These are phyloP conservation scores for Aramus guarauna DNA, from an alignment of 2,113 vertebrate species.

Conservation along the genomic window DNA sequence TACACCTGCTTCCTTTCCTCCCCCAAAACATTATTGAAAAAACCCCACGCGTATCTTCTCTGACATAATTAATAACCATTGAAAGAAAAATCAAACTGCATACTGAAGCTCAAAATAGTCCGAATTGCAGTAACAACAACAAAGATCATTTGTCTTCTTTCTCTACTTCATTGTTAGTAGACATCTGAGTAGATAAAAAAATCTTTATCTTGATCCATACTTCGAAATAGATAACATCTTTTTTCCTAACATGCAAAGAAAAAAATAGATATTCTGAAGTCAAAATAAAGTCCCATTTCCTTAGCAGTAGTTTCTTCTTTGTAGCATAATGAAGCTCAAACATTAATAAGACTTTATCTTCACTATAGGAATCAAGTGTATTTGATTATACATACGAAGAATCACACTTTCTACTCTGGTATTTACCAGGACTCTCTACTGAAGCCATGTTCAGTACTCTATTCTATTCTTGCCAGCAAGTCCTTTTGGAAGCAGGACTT, in stretches of 20 bases:
- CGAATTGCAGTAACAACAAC: not conserved
- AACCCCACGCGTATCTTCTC: not conserved
- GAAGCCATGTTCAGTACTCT: not conserved
- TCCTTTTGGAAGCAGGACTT: not conserved
- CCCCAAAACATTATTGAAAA: not conserved
- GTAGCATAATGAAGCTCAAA: not conserved
- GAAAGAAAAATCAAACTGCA: not conserved
- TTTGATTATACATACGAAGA: not conserved
- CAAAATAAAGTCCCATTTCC: not conserved
- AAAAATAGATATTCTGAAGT: not conserved
- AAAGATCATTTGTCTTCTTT: not conserved
- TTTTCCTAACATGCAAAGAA: not conserved
- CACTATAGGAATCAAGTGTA: not conserved
- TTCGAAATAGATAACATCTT: not conserved
- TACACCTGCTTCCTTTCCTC: not conserved
- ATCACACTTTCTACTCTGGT: not conserved
- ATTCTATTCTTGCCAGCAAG: not conserved
- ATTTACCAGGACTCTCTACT: not conserved
- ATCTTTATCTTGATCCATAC: not conserved
- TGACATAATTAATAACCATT: not conserved
- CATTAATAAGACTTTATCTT: not conserved
- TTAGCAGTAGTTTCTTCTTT: not conserved
- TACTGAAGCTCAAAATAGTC: not conserved
- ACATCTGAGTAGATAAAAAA: not conserved
- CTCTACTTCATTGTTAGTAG: not conserved